Base-by-base conservation (phyloP, 1,140 invertebrate genomes). In the Tetraneura akinire region DNA sequence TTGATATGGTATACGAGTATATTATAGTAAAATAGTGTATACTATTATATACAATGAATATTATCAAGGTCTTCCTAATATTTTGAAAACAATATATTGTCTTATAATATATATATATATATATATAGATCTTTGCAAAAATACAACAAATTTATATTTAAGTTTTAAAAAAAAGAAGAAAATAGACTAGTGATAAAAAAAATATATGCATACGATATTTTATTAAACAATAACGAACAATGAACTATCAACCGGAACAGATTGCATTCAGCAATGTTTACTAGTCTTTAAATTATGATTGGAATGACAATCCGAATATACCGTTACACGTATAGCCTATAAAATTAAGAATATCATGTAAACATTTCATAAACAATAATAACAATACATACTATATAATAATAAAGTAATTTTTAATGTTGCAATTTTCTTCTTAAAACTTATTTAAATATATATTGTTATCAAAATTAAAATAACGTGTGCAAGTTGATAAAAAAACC, bases 201-300 rank as follows among this genome's bases (percentile, higher is more conserved):
- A 71, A 51, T 71, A 13, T 13, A 60, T 23, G 14, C 32, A 26
- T n/a, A 78, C n/a, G n/a, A n/a, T 62, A 62, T 60, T 60, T 42
- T 47, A 23, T 62, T 78, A 51, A 78, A 60, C 74, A 78, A 57
- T 78, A 32, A 21, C 26, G 13, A 42, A 66, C 42, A 68, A 68
- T 57, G 53, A 78, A 78, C 29, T 16, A 66, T 66, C 2, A 66
- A 66, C 74, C 55, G 74, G 55, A 78, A 78, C 74, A 47, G n/a
- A 78, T 78, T 78, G 74, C 62, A 37, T 78, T 71, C 53, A 78
- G 55, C 55, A 45, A 78, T 78, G 55, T 78, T 78, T 60, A 78
- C 74, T 62, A 8, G 74, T 18, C 37, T 57, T 37, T 37, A 74
- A 45, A 60, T 42, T 16, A 62, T 29, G 74, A 47, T 78, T 5